Evolutionary conservation across 2,888 invertebrate genomes (phyloP).

Genomic region (Drosophila histrio): DNA sequence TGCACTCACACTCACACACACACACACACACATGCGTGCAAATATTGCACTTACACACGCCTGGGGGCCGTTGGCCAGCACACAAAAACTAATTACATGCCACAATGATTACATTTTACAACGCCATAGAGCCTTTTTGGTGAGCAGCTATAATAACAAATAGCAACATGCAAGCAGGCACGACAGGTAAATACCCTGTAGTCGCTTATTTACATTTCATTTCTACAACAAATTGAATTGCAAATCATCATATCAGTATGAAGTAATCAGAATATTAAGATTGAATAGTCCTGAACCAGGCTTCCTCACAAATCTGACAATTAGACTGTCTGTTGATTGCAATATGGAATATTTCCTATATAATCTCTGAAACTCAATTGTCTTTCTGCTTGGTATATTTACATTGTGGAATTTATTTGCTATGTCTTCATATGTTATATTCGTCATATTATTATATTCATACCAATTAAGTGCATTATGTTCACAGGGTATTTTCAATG

Average conservation of each 20-base stretch:
- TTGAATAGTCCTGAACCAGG: no score
- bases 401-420: no score
- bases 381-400: no score
- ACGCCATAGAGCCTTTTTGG: constrained; percentile 49
- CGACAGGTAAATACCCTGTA: background rate
- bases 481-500: constrained; percentile 3
- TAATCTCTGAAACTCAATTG: no score
- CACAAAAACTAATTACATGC: constrained; percentile 78
- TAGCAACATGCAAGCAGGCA: background rate
- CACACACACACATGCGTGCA: constrained; percentile 14
- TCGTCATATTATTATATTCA: no score
- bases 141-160: constrained; percentile 11
- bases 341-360: no score
- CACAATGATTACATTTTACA: constrained; percentile 78
- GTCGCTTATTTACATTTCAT: background rate
- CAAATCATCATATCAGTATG: no score
- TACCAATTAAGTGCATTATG: background rate
- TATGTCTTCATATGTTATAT: no score
- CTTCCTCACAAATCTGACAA: no score
- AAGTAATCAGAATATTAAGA: no score
- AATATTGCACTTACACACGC: constrained; percentile 12
- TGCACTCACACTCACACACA: constrained; percentile 24
- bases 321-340: no score
- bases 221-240: background rate
- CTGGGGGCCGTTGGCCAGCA: constrained; percentile 29